Conservation (phyloP, 2,888 invertebrate species). For the Conus canariensis region DNA sequence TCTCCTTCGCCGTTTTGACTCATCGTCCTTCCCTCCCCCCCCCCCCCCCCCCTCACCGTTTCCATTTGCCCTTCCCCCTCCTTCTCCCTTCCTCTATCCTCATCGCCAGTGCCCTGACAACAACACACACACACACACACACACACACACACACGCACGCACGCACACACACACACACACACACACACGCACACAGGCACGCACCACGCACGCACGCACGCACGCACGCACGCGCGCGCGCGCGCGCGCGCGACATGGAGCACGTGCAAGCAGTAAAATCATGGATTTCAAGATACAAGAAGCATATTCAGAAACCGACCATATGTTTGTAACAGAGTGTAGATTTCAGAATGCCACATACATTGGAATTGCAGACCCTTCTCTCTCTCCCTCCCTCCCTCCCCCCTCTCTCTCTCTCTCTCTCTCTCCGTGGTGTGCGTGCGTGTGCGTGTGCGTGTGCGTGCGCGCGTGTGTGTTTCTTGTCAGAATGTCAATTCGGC, state of each 20-base stretch:
- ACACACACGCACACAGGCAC: no score
- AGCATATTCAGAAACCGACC: no score
- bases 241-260: no score
- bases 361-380: not conserved
- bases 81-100: not conserved
- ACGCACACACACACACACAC: no score
- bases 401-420: not conserved
- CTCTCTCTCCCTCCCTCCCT: not conserved
- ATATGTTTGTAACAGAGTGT: no score
- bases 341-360: no score
- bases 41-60: not conserved
- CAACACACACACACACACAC: no score
- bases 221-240: no score
- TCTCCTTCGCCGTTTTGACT: not conserved
- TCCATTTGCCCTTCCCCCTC: not conserved
- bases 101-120: not conserved
- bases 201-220: no score
- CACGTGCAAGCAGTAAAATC: no score
- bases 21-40: not conserved
- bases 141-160: no score
- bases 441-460: no score
- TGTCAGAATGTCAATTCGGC: not conserved
- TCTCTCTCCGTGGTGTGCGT: not conserved
- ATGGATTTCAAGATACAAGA: not conserved
- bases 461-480: not conserved